These are phyloP conservation scores for Cephus pulcher DNA, from an alignment of 2,888 invertebrate genomes.

Conservation along the genomic window DNA sequence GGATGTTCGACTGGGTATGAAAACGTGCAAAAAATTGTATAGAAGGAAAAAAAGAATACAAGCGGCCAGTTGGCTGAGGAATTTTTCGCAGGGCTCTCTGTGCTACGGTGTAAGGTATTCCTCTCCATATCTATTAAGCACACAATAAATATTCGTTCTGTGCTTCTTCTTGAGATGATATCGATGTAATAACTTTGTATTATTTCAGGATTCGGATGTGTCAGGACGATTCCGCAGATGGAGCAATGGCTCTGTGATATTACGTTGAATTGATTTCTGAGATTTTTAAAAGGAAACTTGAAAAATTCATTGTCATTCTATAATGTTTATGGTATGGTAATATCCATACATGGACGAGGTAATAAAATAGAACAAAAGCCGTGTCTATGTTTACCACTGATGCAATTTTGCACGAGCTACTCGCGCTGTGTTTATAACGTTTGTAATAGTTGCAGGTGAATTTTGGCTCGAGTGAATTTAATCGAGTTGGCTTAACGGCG, in stretches of 20 bases:
- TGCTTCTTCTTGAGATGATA: background rate
- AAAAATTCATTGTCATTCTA: background rate
- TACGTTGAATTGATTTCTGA: background rate
- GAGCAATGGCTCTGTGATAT: background rate
- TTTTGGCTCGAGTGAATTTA: background rate
- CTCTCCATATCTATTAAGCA: background rate
- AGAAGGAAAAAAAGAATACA: too few species aligned
- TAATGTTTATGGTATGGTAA: background rate
- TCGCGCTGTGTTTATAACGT: background rate
- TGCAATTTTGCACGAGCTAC: too few species aligned
- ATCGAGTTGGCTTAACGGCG: background rate
- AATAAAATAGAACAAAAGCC: background rate
- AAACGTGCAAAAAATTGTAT: too few species aligned
- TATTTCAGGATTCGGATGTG: background rate
- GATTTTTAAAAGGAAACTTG: background rate
- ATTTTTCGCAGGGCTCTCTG: too few species aligned
- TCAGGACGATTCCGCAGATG: background rate
- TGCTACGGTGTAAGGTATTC: background rate
- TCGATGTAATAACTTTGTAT: background rate
- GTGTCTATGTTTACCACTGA: background rate
- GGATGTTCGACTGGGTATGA: too few species aligned
- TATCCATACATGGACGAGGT: background rate
- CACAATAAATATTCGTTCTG: background rate
- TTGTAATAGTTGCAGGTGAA: background rate
- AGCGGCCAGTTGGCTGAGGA: too few species aligned